A percentile compares a stretch with the other conserved stretches of the same genome.
These are phyloP conservation scores for Teleogryllus occipitalis DNA, from an alignment of 1,140 invertebrate genomes.

Conservation along the genomic window DNA sequence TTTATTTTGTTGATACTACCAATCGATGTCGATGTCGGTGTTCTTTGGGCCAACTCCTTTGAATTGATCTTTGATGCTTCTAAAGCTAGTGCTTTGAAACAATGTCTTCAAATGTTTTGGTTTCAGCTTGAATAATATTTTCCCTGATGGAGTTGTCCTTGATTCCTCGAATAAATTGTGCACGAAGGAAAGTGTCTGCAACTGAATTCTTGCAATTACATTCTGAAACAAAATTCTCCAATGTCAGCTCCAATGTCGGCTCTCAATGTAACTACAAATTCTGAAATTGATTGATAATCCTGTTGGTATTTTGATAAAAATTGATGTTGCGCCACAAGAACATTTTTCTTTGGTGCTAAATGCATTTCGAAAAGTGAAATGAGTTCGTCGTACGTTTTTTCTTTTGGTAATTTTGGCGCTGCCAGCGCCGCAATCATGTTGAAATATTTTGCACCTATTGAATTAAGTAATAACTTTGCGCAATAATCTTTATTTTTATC, in stretches of 20 bases:
- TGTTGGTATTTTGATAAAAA: conserved; percentile 29
- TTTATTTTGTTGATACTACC: too few relatives aligned
- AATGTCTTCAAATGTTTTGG: too few relatives aligned
- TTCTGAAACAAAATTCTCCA: conserved; percentile 24
- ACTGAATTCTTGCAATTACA: conserved; percentile 24
- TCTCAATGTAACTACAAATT: conserved; percentile 25
- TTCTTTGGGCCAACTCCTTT: too few relatives aligned
- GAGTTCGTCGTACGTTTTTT: conserved; percentile 23
- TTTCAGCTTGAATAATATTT: conserved; percentile 24
- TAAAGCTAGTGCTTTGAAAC: too few relatives aligned
- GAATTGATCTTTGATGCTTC: too few relatives aligned
- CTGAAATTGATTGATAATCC: conserved; percentile 26
- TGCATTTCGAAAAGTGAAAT: conserved; percentile 22
- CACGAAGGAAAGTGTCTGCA: conserved; percentile 28
- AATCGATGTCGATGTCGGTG: too few relatives aligned
- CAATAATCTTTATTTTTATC: too few relatives aligned
- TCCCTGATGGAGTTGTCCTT: conserved; percentile 27
- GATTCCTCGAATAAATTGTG: conserved; percentile 31
- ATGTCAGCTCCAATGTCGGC: conserved; percentile 20
- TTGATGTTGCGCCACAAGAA: conserved; percentile 27
- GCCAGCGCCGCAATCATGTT: too few relatives aligned
- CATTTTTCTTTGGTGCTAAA: conserved; percentile 25
- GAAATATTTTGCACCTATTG: too few relatives aligned
- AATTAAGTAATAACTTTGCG: too few relatives aligned
- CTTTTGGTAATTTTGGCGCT: background rate